Evolutionary conservation across 2,113 vertebrate genomes (phyloP), one percentile per base, ranked within the genome.

Genomic region (Sigmodon hispidus): DNA sequence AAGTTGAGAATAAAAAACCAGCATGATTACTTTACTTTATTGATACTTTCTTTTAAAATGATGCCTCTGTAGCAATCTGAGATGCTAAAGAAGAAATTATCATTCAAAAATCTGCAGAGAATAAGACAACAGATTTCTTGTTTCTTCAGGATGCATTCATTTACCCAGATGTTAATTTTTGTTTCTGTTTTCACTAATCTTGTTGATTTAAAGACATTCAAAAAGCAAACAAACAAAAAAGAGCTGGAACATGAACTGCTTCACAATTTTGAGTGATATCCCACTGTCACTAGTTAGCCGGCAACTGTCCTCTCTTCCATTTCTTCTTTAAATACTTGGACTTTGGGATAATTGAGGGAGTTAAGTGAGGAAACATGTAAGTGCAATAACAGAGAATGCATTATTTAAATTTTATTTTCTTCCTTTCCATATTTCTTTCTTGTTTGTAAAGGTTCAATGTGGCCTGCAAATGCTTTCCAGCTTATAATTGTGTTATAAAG

Each of bases 51-150:
- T 94, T 31, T 45, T 96, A 22, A 65, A 99, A 93, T 97, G 98
- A 93, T 97, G 98, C 99, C 29, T 98, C 99, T 69, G 98, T 99
- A 45, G 97, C 99, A 8, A 97, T 99, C 94, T 99, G 99, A 0
- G 99, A 99, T 97, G 99, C 98, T 6, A 99, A 99, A 97, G 99
- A 99, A 83, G 99, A 99, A 21, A 99, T 99, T 75, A 96, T 99
- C 91, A 98, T 99, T 99, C 94, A 95, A 96, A 40, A 15, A 96
- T 88, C 92, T 94, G 40, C 98, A 97, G 96, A 97, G 96, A 97
- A 96, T 96, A 67, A 99, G 98, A 99, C 99, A 98, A 98, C 87
- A 22, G 7, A 59, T 90, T 89, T 92, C 70, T 73, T 57, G 0
- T 55, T 94, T 87, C 75, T 93, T 94, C 24, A 1, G 12, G 67